phyloP scores from a whole-genome alignment of 2,888 invertebrate species.

The Drosophila acutilabella region DNA sequence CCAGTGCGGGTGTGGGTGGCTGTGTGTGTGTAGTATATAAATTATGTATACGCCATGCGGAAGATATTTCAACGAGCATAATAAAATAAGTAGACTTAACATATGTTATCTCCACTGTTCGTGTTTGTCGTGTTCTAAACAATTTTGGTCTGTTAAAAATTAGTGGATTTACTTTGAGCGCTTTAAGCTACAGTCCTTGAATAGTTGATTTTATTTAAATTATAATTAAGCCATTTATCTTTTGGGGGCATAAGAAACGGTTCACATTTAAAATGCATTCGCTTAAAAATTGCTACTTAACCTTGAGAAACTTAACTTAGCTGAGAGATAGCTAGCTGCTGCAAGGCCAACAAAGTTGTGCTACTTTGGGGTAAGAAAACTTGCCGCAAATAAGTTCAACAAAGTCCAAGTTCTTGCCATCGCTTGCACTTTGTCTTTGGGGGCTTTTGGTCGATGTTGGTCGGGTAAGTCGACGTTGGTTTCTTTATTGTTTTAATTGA shows the following conservation, averaged over 20 bases:
- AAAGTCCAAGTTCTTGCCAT: slow-evolving; percentile 38
- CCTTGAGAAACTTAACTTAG: slow-evolving; percentile 7
- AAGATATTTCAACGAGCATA: slow-evolving; percentile 23
- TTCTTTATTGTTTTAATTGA: slow-evolving; percentile 53
- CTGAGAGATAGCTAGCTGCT: slow-evolving; percentile 1
- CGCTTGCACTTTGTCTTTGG: slow-evolving; percentile 38
- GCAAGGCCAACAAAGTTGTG: slow-evolving; percentile 1
- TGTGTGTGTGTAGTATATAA: slow-evolving; percentile 24
- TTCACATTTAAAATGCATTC: slow-evolving; percentile 6
- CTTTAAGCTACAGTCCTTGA: slow-evolving; percentile 1
- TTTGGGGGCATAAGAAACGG: background rate
- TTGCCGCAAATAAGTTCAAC: slow-evolving; percentile 40
- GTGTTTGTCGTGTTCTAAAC: background rate
- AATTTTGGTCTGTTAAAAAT: background rate
- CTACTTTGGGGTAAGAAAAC: slow-evolving; percentile 10
- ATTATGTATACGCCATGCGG: slow-evolving; percentile 45
- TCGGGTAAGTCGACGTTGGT: slow-evolving; percentile 8
- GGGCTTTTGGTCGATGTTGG: slow-evolving; percentile 15
- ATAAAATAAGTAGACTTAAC: slow-evolving; percentile 25
- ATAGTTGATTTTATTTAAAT: slow-evolving; percentile 10
- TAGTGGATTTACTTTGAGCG: slow-evolving; percentile 6
- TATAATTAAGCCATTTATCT: slow-evolving; percentile 21
- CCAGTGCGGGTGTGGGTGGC: slow-evolving; percentile 1
- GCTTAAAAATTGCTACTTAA: slow-evolving; percentile 7
- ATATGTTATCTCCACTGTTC: slow-evolving; percentile 11